Evolutionary conservation across 2,113 vertebrate genomes (phyloP).

Genomic region (Aleadryas rufinucha): DNA sequence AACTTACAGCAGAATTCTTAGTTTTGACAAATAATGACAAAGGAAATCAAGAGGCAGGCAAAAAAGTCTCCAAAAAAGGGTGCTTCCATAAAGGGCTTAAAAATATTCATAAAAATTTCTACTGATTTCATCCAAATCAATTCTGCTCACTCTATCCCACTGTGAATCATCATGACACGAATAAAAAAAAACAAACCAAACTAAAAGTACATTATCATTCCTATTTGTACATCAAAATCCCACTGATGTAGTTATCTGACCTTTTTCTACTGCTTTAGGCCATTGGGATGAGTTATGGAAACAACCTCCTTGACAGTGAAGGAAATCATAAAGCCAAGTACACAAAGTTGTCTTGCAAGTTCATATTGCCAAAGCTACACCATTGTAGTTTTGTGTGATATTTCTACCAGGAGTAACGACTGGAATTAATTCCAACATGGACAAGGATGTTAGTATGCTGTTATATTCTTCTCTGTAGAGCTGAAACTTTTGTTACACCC

Average conservation of each 20-base stretch:
- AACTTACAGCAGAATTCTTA: neutral
- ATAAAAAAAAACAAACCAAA: fast-evolving
- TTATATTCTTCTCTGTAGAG: neutral
- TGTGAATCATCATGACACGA: fast-evolving
- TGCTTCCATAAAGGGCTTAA: neutral
- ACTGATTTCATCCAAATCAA: neutral
- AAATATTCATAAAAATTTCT: neutral
- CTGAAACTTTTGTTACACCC: neutral
- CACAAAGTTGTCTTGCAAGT: neutral
- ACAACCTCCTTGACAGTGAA: neutral
- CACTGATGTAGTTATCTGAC: neutral
- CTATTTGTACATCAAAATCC: neutral
- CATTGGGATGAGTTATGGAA: neutral
- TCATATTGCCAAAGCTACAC: neutral
- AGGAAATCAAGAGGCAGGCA: neutral
- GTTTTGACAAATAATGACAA: neutral
- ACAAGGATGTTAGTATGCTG: neutral
- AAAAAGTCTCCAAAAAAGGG: neutral
- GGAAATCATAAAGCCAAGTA: neutral
- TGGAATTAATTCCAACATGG: neutral
- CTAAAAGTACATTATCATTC: neutral
- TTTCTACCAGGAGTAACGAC: neutral
- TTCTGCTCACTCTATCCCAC: neutral
- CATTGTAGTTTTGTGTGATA: neutral
- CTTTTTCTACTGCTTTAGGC: neutral